A percentile compares a stretch with the other conserved stretches of the same genome.
phyloP scores from a whole-genome alignment of 2,113 vertebrate species.

The Anthoscopus minutus region DNA sequence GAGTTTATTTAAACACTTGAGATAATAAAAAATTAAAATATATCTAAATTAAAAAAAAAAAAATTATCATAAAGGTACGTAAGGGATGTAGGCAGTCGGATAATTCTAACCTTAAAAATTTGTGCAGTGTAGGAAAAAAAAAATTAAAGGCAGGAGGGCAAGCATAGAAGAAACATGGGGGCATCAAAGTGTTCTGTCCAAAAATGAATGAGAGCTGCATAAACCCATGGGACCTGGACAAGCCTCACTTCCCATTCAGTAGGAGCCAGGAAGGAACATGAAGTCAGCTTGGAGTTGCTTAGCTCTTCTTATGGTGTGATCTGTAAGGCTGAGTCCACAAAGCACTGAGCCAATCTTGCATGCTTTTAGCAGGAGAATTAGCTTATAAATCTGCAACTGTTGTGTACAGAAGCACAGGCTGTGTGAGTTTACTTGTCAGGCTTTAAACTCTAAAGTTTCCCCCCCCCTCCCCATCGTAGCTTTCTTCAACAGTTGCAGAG shows the following conservation, averaged over 20 bases:
- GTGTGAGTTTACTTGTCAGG: neutral
- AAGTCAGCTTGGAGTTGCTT: neutral
- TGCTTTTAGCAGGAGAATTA: neutral
- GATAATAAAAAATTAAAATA: neutral
- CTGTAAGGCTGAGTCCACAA: neutral
- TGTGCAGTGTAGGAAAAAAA: neutral
- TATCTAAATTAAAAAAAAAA: neutral
- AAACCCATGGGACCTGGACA: neutral
- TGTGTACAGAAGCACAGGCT: neutral
- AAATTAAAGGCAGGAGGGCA: accelerated
- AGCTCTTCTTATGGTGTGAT: neutral
- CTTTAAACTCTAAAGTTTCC: too few relatives aligned
- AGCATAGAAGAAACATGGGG: neutral
- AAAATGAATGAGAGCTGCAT: neutral
- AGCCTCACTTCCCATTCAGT: neutral
- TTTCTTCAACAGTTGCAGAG: too few relatives aligned
- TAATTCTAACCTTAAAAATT: neutral
- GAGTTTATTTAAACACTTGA: neutral
- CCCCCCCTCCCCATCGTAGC: too few relatives aligned
- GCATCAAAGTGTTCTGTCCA: neutral
- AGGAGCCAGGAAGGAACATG: neutral
- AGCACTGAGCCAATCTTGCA: neutral
- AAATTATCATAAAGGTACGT: neutral
- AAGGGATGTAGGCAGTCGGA: neutral
- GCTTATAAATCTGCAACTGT: neutral